Conservation (phyloP, 2,888 invertebrate species). For the Epinotia ramella region DNA sequence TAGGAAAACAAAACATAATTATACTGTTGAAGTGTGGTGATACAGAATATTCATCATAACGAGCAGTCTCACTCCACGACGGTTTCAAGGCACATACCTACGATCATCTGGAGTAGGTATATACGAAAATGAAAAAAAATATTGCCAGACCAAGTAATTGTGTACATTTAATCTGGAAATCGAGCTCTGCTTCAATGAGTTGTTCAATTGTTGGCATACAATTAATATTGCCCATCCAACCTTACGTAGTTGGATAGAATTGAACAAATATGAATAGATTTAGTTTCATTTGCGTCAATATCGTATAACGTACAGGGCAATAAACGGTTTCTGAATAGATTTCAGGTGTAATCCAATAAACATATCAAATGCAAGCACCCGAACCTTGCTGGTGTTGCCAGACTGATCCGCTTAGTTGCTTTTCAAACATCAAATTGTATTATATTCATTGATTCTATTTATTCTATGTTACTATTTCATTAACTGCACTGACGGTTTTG, state of each 20-base stretch:
- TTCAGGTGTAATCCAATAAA: constrained; percentile 25
- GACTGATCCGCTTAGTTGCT: constrained; percentile 4
- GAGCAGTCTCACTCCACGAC: too few species aligned
- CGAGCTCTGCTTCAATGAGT: too few species aligned
- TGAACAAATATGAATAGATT: not conserved
- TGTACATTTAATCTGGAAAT: too few species aligned
- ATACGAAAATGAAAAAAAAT: too few species aligned
- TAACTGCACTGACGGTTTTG: too few species aligned
- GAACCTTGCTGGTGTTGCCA: constrained; percentile 3
- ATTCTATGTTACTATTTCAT: not conserved
- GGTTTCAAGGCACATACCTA: too few species aligned
- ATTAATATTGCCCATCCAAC: too few species aligned
- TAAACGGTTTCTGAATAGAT: constrained; percentile 6
- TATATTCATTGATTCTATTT: not conserved
- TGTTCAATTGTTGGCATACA: too few species aligned
- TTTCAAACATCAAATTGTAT: constrained; percentile 3
- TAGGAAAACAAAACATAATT: not conserved
- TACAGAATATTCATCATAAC: not conserved
- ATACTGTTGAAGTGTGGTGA: not conserved
- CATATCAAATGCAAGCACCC: constrained; percentile 10
- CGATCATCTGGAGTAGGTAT: too few species aligned
- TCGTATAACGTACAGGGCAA: not conserved
- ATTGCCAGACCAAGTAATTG: too few species aligned
- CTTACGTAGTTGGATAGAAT: not conserved
- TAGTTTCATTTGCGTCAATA: constrained; percentile 3